Percentiles rank a stretch among this genome's conserved stretches.
These are phyloP conservation scores for Acleris laterana DNA, from an alignment of 2,888 invertebrate species.

Conservation along the genomic window DNA sequence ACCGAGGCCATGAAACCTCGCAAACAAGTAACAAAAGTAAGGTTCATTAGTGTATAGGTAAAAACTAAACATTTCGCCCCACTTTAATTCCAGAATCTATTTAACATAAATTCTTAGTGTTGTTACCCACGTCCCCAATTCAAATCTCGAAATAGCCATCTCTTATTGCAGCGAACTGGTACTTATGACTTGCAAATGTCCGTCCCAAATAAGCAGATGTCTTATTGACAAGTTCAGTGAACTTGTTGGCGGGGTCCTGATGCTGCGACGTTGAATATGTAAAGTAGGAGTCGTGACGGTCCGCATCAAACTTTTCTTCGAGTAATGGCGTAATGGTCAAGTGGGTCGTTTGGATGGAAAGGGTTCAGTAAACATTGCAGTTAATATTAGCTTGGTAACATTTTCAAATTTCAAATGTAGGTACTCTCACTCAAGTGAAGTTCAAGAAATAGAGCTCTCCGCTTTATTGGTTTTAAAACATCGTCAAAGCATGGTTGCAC, in stretches of 20 bases:
- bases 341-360: constrained; percentile 12
- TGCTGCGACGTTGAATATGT: constrained; percentile 59
- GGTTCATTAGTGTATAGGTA: background rate
- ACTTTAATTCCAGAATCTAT: constrained; percentile 1
- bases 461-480: too few species aligned
- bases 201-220: constrained; percentile 70
- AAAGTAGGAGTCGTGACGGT: constrained; percentile 53
- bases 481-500: too few species aligned
- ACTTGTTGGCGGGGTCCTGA: constrained; percentile 52
- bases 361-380: constrained; percentile 16
- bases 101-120: constrained; percentile 11
- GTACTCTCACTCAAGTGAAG: background rate
- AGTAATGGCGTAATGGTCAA: constrained; percentile 33
- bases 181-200: constrained; percentile 68
- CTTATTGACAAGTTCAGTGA: constrained; percentile 68
- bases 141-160: constrained; percentile 43
- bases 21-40: background rate
- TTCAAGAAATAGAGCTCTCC: too few species aligned
- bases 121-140: constrained; percentile 42
- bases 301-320: constrained; percentile 48
- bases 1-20: background rate
- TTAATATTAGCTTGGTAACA: background rate
- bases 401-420: background rate
- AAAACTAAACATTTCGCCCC: background rate
- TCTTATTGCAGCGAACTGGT: constrained; percentile 44